Conservation (phyloP, 2,797 vertebrate genomes). For the Galago senegalensis region DNA sequence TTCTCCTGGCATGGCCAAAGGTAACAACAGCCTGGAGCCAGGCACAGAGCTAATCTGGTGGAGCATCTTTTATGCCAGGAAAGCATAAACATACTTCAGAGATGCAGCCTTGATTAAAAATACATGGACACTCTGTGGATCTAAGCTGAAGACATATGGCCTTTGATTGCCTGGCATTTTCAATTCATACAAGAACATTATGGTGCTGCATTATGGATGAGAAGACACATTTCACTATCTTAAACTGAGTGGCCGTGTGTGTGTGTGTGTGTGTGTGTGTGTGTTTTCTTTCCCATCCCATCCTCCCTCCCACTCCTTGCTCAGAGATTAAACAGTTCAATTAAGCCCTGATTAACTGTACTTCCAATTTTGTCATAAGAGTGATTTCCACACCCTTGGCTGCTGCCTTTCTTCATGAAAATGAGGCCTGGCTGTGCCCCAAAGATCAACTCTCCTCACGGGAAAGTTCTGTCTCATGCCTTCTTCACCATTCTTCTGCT, state of each 20-base stretch:
- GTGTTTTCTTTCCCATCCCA: background rate
- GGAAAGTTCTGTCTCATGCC: background rate
- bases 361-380: slow-evolving; percentile 63
- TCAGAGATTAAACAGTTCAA: slow-evolving; percentile 78
- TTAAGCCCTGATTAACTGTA: slow-evolving; percentile 83
- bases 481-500: background rate
- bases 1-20: slow-evolving; percentile 67
- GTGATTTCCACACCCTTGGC: background rate
- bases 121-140: slow-evolving; percentile 88
- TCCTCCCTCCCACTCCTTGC: background rate
- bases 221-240: slow-evolving; percentile 84
- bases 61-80: slow-evolving; percentile 77
- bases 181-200: slow-evolving; percentile 89
- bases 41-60: slow-evolving; percentile 70
- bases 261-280: slow-evolving; percentile 67
- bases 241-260: slow-evolving; percentile 75
- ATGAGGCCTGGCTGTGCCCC: background rate
- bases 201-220: slow-evolving; percentile 89
- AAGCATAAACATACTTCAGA: slow-evolving; percentile 88
- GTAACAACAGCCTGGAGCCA: slow-evolving; percentile 64
- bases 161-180: slow-evolving; percentile 91
- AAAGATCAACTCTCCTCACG: background rate
- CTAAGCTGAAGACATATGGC: slow-evolving; percentile 90
- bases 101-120: slow-evolving; percentile 89
- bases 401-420: background rate